Conservation (phyloP, 2,113 vertebrate species). For the Aegotheles bennettii region DNA sequence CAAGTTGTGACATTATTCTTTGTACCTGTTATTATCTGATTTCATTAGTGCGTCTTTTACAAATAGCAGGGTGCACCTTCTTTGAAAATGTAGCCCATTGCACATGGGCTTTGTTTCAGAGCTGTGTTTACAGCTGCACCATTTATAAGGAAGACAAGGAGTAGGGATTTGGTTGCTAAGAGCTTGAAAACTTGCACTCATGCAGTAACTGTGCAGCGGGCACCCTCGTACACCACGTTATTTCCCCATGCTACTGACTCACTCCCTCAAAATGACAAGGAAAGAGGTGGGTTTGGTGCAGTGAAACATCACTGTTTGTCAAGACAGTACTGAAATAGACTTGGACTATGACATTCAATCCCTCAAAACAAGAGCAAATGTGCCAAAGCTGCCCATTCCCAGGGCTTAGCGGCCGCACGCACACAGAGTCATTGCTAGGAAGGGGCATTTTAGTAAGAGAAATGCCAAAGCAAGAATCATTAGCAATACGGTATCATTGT, state of each 20-base stretch:
- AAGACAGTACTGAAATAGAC: background rate
- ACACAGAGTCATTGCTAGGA: background rate
- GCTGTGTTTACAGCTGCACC: background rate
- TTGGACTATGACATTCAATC: background rate
- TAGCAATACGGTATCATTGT: background rate
- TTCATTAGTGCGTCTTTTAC: background rate
- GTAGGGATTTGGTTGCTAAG: background rate
- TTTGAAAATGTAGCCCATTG: background rate
- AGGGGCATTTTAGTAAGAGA: background rate
- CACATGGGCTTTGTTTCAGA: background rate
- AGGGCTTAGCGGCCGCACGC: fast-evolving
- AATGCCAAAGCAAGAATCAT: background rate
- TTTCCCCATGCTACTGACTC: background rate
- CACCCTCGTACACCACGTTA: fast-evolving
- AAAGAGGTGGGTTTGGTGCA: background rate
- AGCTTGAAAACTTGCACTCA: background rate
- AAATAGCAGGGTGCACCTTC: background rate
- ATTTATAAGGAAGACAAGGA: background rate
- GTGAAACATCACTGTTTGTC: background rate
- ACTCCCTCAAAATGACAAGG: background rate
- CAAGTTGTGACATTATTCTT: background rate
- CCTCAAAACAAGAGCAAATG: background rate
- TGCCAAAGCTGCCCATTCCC: background rate
- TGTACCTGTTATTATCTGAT: background rate
- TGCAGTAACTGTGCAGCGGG: background rate